A percentile compares a stretch with the other conserved stretches of the same genome.
These are phyloP conservation scores for Ascaphus truei DNA, from an alignment of 2,113 vertebrate species.

Conservation along the genomic window DNA sequence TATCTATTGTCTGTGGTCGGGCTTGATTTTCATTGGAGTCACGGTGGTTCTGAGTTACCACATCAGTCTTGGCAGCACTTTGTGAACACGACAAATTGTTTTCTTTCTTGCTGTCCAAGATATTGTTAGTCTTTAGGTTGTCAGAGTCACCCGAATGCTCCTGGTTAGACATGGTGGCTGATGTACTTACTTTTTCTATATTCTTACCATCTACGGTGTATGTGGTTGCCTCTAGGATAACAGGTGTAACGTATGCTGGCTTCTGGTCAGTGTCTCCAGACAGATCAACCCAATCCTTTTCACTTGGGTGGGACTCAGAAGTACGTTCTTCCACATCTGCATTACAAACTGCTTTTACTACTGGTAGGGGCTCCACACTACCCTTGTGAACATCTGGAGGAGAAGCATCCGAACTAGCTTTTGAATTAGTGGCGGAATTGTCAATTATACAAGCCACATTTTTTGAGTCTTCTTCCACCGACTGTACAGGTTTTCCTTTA, in stretches of 20 bases:
- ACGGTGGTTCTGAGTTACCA: no score
- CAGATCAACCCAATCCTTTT: neutral
- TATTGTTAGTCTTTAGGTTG: neutral
- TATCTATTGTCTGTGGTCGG: neutral
- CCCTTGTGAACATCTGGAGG: neutral
- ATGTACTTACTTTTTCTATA: neutral
- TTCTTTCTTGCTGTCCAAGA: no score
- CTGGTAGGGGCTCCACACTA: no score
- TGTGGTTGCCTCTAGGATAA: neutral
- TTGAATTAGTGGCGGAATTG: neutral
- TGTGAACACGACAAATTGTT: no score
- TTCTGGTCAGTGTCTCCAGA: neutral
- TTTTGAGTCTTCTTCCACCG: slow-evolving; percentile 50
- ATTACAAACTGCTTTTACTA: no score
- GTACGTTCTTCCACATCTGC: neutral
- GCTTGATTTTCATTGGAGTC: neutral
- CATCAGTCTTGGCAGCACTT: no score
- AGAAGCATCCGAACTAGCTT: neutral
- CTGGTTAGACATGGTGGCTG: neutral
- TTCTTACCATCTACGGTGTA: neutral
- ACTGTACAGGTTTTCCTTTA: slow-evolving; percentile 58
- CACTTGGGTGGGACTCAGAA: neutral
- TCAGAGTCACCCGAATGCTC: neutral
- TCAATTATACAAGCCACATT: neutral
- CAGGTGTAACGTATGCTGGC: neutral